A percentile compares a stretch with the other conserved stretches of the same genome.
Evolutionary conservation across 2,113 vertebrate species (phyloP).

Genomic region (Probosciger aterrimus): DNA sequence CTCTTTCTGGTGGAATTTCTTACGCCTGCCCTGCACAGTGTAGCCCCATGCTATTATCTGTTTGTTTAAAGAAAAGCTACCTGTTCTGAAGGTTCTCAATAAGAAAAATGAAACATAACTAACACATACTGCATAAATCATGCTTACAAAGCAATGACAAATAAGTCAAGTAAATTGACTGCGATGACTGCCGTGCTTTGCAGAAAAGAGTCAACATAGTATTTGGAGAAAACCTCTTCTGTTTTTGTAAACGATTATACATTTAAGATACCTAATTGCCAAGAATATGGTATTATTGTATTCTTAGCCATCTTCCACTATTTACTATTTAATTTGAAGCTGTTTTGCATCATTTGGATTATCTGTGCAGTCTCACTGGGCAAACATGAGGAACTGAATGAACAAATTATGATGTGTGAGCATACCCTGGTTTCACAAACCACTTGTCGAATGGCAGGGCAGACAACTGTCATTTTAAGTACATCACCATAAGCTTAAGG

Average conservation of each 20-base stretch:
- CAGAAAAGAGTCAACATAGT: neutral
- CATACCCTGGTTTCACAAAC: neutral
- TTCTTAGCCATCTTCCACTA: neutral
- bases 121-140: neutral
- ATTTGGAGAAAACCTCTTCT: neutral
- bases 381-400: neutral
- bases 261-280: neutral
- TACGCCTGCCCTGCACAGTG: neutral
- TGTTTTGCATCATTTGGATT: neutral
- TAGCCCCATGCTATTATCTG: neutral
- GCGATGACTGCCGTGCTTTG: neutral
- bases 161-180: neutral
- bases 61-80: neutral
- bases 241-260: neutral
- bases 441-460: neutral
- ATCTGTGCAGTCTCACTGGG: neutral
- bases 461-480: neutral
- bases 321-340: neutral
- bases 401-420: neutral
- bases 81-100: neutral
- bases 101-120: neutral
- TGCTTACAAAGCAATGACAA: fast-evolving
- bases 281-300: neutral
- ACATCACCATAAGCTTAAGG: neutral
- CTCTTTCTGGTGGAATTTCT: neutral